Conservation (phyloP, 2,797 vertebrate species). For the Sternarchorhynchus goeldii region DNA sequence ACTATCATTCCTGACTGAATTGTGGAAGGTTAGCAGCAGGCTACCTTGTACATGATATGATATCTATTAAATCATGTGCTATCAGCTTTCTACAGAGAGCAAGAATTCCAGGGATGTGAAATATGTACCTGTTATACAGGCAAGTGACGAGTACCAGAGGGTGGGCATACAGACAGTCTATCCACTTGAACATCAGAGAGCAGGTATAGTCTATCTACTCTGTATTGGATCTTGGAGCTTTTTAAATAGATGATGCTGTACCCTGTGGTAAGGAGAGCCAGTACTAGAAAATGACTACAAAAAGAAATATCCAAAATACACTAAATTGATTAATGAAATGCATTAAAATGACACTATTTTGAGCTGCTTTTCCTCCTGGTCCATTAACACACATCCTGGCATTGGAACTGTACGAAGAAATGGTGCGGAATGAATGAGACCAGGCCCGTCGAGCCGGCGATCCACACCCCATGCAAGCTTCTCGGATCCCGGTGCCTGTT, state of each 20-base stretch:
- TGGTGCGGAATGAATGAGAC: slow-evolving; percentile 42
- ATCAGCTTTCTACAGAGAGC: slow-evolving; percentile 66
- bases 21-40: neutral
- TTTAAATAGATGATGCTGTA: neutral
- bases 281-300: slow-evolving; percentile 12
- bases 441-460: slow-evolving; percentile 16
- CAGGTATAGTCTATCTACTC: neutral
- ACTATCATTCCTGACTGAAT: neutral
- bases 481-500: neutral
- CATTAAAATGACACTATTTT: slow-evolving; percentile 16
- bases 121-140: slow-evolving; percentile 62
- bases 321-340: slow-evolving; percentile 8
- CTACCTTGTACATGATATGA: slow-evolving; percentile 2
- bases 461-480: slow-evolving; percentile 31
- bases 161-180: neutral
- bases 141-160: slow-evolving; percentile 7
- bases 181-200: no score
- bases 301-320: slow-evolving; percentile 3
- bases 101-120: slow-evolving; percentile 78
- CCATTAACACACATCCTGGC: slow-evolving; percentile 11
- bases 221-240: neutral
- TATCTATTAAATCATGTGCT: slow-evolving; percentile 62
- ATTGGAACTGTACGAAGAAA: slow-evolving; percentile 28
- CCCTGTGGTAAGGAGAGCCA: neutral
- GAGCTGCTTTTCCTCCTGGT: slow-evolving; percentile 19